Percentiles rank a stretch among this genome's conserved stretches.
Evolutionary conservation across 2,113 vertebrate genomes (phyloP).

Genomic region (Proterorhinus semilunaris): DNA sequence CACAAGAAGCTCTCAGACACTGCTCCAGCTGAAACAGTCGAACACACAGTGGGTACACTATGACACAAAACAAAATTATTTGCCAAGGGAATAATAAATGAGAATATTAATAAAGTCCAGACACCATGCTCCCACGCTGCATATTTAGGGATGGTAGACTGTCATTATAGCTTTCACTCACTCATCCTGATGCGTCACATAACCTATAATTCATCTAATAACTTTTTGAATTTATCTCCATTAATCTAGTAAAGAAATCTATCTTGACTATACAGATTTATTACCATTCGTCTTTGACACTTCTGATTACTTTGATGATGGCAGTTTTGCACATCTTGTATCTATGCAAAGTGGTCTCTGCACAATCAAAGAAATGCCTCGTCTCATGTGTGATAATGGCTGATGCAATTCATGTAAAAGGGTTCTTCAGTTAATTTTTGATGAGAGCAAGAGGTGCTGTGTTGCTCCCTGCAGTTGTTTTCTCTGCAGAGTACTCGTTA

Average conservation of each 20-base stretch:
- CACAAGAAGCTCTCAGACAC: neutral
- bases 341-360: constrained; percentile 5
- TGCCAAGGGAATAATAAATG: neutral
- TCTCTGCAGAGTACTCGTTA: constrained; percentile 45
- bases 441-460: constrained; percentile 32
- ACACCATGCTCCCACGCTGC: neutral
- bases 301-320: neutral
- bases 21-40: neutral
- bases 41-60: neutral
- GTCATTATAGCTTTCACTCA: constrained; percentile 5
- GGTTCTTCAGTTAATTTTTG: constrained; percentile 46
- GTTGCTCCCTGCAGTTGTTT: constrained; percentile 28
- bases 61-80: neutral
- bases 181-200: neutral
- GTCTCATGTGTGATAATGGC: constrained; percentile 7
- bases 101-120: neutral
- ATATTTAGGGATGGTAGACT: constrained; percentile 1
- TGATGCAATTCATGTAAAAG: constrained; percentile 31
- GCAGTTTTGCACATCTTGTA: constrained; percentile 19
- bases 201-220: neutral
- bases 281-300: neutral
- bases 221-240: neutral
- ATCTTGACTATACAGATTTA: neutral
- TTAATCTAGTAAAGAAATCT: neutral
- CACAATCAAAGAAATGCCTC: constrained; percentile 10